Percentiles rank a stretch among this genome's conserved stretches.
phyloP scores from a whole-genome alignment of 2,888 invertebrate genomes.

The Thumatha senex region DNA sequence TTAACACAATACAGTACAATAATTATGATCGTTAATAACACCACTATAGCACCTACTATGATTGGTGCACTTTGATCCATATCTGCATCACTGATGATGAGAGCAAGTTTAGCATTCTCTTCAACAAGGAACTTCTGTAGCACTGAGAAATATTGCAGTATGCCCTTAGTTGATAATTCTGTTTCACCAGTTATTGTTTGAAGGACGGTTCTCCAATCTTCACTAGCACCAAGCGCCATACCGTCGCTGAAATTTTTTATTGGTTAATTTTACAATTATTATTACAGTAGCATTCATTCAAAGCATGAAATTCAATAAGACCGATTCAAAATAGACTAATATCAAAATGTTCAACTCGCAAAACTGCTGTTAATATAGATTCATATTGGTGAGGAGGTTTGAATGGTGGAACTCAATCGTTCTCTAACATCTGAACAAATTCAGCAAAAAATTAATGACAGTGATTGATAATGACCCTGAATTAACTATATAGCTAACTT shows the following conservation, averaged over 20 bases:
- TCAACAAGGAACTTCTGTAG: slow-evolving; percentile 56
- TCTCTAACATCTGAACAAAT: too few species aligned
- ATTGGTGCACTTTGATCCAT: slow-evolving; percentile 71
- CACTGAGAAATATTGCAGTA: slow-evolving; percentile 65
- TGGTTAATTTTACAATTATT: not conserved
- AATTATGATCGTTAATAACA: slow-evolving; percentile 62
- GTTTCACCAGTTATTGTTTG: slow-evolving; percentile 69
- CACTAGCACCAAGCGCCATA: slow-evolving; percentile 73
- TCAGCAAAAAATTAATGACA: too few species aligned
- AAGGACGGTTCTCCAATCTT: slow-evolving; percentile 72
- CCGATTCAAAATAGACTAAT: too few species aligned
- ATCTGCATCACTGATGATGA: slow-evolving; percentile 45
- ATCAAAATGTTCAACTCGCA: too few species aligned
- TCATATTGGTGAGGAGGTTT: too few species aligned
- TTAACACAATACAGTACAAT: slow-evolving; percentile 69
- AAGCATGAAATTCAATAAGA: too few species aligned
- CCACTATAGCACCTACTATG: slow-evolving; percentile 64
- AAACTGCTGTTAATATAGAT: too few species aligned
- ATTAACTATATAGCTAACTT: too few species aligned
- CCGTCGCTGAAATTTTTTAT: slow-evolving; percentile 58
- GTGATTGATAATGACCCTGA: too few species aligned
- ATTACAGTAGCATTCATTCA: too few species aligned
- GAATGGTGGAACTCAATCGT: too few species aligned
- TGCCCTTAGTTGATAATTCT: slow-evolving; percentile 67
- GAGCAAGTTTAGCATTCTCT: slow-evolving; percentile 56